Percentiles rank a stretch among this genome's conserved stretches.
Evolutionary conservation across 2,888 invertebrate genomes (phyloP).

Genomic region (Phasia obesa): DNA sequence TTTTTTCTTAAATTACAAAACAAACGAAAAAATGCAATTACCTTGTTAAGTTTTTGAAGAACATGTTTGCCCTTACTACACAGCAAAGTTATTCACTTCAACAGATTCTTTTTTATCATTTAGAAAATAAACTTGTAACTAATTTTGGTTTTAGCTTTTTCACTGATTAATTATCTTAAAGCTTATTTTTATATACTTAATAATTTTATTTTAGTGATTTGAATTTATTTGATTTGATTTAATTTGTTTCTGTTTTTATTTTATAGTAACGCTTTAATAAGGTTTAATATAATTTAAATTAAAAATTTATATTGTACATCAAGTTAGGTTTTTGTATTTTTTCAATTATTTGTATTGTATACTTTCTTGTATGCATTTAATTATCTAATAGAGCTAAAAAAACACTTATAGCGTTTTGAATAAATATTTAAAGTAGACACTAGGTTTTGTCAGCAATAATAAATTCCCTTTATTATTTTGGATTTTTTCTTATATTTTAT

Average conservation of each 20-base stretch:
- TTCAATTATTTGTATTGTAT: not conserved
- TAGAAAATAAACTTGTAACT: too few species aligned
- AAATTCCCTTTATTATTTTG: not conserved
- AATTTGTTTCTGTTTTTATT: not conserved
- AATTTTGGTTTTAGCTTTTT: too few species aligned
- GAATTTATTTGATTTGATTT: not conserved
- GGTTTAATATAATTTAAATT: not conserved
- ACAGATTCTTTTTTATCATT: too few species aligned
- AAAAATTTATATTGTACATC: not conserved
- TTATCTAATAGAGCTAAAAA: not conserved
- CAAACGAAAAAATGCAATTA: too few species aligned
- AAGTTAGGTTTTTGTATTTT: not conserved
- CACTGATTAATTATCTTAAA: too few species aligned
- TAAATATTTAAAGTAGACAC: not conserved
- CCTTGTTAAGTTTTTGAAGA: too few species aligned
- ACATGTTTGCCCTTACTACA: too few species aligned
- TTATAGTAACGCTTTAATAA: slow-evolving; percentile 3
- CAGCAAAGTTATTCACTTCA: too few species aligned
- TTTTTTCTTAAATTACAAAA: too few species aligned
- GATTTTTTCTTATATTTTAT: not conserved
- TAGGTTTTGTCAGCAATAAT: not conserved
- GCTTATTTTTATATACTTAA: too few species aligned
- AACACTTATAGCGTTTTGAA: not conserved
- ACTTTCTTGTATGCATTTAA: not conserved
- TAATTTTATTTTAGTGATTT: not conserved